These are phyloP conservation scores for Rousettus madagascariensis DNA, from an alignment of 2,797 vertebrate species.

Conservation along the genomic window DNA sequence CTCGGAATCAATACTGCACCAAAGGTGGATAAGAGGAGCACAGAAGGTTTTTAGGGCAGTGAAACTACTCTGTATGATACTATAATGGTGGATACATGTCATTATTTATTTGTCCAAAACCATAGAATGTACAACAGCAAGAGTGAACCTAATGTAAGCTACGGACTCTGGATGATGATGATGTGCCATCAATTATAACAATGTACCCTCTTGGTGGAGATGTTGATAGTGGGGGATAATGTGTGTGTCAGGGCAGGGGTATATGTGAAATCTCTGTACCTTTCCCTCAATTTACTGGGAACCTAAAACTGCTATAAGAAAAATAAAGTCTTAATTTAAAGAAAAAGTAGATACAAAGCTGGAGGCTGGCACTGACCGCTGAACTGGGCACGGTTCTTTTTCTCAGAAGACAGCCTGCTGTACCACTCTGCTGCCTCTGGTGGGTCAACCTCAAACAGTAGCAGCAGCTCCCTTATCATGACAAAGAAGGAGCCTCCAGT, in stretches of 20 bases:
- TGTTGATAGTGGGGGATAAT: not conserved
- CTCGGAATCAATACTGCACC: not conserved
- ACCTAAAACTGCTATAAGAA: not conserved
- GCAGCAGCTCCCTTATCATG: not conserved
- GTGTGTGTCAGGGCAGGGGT: not conserved
- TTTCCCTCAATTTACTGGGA: not conserved
- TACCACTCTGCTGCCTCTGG: not conserved
- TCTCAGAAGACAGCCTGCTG: not conserved
- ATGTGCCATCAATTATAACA: not conserved
- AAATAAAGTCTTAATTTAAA: not conserved
- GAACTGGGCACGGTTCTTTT: not conserved
- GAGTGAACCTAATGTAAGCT: not conserved
- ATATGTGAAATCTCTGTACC: too few species aligned
- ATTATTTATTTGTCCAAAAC: not conserved
- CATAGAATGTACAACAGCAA: not conserved
- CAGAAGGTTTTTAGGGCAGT: not conserved
- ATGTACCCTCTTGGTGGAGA: not conserved
- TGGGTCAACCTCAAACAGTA: accelerated
- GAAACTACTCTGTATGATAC: not conserved
- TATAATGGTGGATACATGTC: not conserved
- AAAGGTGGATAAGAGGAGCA: not conserved
- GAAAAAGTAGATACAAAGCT: not conserved
- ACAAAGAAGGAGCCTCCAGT: too few species aligned
- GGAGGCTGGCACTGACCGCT: not conserved
- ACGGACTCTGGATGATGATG: not conserved